Conservation (phyloP, 2,113 vertebrate species). For the Oostethus manadensis region DNA sequence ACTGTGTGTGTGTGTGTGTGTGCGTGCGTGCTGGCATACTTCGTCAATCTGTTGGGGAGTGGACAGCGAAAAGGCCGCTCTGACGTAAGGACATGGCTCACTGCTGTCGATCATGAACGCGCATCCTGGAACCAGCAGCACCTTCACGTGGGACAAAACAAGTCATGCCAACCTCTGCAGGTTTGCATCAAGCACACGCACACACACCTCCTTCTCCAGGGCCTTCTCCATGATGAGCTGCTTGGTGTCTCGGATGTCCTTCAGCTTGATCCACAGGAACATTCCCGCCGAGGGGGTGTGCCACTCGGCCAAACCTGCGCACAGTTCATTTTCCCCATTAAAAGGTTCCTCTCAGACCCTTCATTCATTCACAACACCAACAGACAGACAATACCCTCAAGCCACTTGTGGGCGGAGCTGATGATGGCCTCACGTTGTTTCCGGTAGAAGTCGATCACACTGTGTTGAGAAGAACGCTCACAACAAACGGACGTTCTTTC, state of each 20-base stretch:
- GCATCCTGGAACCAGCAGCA: constrained; percentile 84
- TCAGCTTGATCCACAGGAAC: constrained; percentile 95
- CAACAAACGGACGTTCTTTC: background rate
- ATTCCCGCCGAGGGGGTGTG: constrained; percentile 84
- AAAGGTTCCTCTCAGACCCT: background rate
- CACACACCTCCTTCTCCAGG: constrained; percentile 82
- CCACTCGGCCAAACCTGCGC: constrained; percentile 86
- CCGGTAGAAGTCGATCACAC: constrained; percentile 85
- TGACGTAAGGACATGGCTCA: constrained; percentile 78
- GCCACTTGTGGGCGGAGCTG: constrained; percentile 85
- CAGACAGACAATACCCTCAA: constrained; percentile 77
- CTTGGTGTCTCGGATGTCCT: constrained; percentile 79
- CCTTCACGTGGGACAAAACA: constrained; percentile 59
- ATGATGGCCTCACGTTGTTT: constrained; percentile 82
- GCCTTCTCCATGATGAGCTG: constrained; percentile 85
- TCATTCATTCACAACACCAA: background rate
- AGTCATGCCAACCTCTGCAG: background rate
- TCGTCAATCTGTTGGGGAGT: constrained; percentile 85
- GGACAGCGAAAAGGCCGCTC: constrained; percentile 83
- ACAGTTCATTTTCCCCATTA: constrained; percentile 1
- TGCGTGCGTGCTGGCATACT: constrained; percentile 51
- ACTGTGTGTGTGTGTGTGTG: constrained; percentile 3
- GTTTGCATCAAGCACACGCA: background rate
- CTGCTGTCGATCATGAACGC: constrained; percentile 77
- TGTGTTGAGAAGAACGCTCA: constrained; percentile 47